Evolutionary conservation across 2,888 invertebrate species (phyloP), one percentile per base, ranked within the genome.

Genomic region (Orchestes rusci): DNA sequence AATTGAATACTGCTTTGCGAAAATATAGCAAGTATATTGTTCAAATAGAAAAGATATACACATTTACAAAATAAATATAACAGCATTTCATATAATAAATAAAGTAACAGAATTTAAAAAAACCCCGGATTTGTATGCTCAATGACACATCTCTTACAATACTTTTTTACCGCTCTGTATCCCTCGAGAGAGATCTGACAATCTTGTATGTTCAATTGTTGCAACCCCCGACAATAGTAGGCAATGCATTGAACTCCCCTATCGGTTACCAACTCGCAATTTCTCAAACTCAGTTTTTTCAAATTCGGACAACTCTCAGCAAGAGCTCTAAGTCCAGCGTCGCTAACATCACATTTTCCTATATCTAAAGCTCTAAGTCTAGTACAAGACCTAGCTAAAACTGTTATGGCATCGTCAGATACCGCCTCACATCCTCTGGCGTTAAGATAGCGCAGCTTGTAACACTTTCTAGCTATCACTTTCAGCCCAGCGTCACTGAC

Each of bases 91-190:
- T 33, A 33, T 17, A 16, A 41, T 51, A 50, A 50, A 54, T 43
- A 51, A 49, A 48, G 29, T 48, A 53, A 52, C 42, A 55, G 16
- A 51, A 46, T 46, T 74, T 72, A 85, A 70, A 84, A 91, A 67
- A 94, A 92, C 18, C 91, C 92, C 50, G 93, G 93, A 70, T 94
- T 93, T 2, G 93, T 93, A 64, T 94, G 93, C 65, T 94, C 93
- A 53, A 94, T 93, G 53, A 93, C 84, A 68, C 93, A 94, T 58
- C 88, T 71, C 60, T 90, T 88, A 69, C 93, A 94, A 64, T 88
- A 91, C 63, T 87, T 88, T 67, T 92, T 92, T 31, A 94, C 90
- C 3, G 91, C 90, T 57, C 89, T 72, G 65, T 93, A 93, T 0
- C 92, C 92, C 56, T 92, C 81, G 32, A 89, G 70, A 3, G 92